Evolutionary conservation across 1,140 invertebrate genomes (phyloP).

Genomic region (Helicoverpa zea): DNA sequence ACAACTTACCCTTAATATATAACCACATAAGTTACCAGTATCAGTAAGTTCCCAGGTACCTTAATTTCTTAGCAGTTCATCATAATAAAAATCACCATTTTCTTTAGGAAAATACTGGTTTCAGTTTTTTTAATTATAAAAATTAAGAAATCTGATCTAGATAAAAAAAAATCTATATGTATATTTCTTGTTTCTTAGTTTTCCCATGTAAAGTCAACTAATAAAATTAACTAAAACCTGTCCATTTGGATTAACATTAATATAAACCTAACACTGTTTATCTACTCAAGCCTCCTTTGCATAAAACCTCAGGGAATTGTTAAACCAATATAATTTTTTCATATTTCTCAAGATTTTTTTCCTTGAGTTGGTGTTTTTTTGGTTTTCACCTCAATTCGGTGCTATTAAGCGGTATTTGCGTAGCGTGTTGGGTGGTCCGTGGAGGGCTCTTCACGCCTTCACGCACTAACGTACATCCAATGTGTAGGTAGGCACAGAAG

Average conservation of each 20-base stretch:
- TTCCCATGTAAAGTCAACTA: too few relatives aligned
- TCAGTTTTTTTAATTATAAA: too few relatives aligned
- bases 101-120: too few relatives aligned
- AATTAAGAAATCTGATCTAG: too few relatives aligned
- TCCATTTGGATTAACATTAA: not conserved
- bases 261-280: constrained; percentile 19
- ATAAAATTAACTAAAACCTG: not conserved
- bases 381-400: constrained; percentile 62
- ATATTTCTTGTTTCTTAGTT: too few relatives aligned
- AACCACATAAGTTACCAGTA: too few relatives aligned
- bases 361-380: constrained; percentile 52
- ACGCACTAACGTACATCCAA: constrained; percentile 11
- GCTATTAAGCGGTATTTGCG: constrained; percentile 62
- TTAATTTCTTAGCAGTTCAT: too few relatives aligned
- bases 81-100: too few relatives aligned
- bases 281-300: constrained; percentile 15
- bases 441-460: constrained; percentile 62
- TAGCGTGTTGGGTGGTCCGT: constrained; percentile 64
- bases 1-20: too few relatives aligned
- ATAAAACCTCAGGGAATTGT: constrained; percentile 40
- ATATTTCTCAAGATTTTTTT: constrained; percentile 32
- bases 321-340: constrained; percentile 44
- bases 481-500: not conserved
- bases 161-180: too few relatives aligned
- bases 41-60: too few relatives aligned